Percentiles rank a stretch among this genome's conserved stretches.
Evolutionary conservation across 2,797 vertebrate species (phyloP).

Genomic region (Phrynocephalus forsythii): DNA sequence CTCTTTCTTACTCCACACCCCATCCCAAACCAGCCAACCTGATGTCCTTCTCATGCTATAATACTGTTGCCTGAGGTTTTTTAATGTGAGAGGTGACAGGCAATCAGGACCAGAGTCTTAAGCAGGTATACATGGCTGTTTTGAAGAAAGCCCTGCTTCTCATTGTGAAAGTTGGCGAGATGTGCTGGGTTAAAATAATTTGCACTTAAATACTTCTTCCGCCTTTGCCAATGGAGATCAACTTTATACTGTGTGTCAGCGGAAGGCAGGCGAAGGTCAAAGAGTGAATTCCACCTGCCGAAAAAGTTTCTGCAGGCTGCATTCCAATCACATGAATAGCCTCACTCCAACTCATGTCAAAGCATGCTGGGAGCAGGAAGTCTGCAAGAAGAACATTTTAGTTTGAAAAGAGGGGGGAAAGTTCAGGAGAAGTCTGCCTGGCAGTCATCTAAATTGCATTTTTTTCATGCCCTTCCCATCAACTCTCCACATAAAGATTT

Average conservation of each 20-base stretch:
- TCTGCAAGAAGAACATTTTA: background rate
- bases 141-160: background rate
- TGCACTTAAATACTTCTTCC: slow-evolving; percentile 24
- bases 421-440: background rate
- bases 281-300: background rate
- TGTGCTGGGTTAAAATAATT: slow-evolving; percentile 7
- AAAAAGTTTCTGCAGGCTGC: background rate
- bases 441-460: background rate
- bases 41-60: background rate
- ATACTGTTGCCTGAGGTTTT: background rate
- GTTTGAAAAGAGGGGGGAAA: slow-evolving; percentile 5
- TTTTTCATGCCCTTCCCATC: background rate
- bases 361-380: background rate
- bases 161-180: background rate
- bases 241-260: background rate
- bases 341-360: background rate
- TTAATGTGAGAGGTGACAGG: background rate
- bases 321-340: background rate
- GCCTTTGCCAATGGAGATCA: slow-evolving; percentile 9
- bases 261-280: slow-evolving; percentile 8
- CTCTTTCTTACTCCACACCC: background rate
- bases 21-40: background rate
- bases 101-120: background rate
- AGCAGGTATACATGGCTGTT: background rate
- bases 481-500: background rate